A percentile compares a stretch with the other conserved stretches of the same genome.
phyloP scores from a whole-genome alignment of 2,888 invertebrate species.

The Tenthredo notha region DNA sequence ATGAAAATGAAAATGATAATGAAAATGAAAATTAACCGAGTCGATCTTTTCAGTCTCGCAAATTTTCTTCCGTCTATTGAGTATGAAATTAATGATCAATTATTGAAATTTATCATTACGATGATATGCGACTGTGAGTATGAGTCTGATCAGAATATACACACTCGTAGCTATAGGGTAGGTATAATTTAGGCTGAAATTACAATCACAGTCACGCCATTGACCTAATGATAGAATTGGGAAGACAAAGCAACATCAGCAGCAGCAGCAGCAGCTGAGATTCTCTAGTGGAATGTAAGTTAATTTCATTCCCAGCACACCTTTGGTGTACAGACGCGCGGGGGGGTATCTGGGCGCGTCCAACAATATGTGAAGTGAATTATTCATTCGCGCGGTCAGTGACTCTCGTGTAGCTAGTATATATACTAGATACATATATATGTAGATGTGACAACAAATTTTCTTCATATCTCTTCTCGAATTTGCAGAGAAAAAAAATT shows the following conservation, averaged over 20 bases:
- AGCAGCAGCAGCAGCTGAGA: background rate
- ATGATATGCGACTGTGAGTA: background rate
- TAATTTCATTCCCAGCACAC: conserved; percentile 73
- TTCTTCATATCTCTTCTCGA: background rate
- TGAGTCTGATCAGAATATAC: background rate
- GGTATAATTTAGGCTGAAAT: conserved; percentile 7
- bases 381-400: conserved; percentile 72
- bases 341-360: conserved; percentile 73
- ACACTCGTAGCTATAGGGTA: background rate
- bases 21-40: background rate
- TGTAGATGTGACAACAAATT: background rate
- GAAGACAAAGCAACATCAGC: conserved; percentile 27
- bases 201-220: conserved; percentile 17
- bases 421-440: background rate
- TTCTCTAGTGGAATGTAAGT: conserved; percentile 55
- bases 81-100: background rate
- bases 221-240: conserved; percentile 38
- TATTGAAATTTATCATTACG: background rate
- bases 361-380: conserved; percentile 74
- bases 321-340: conserved; percentile 55
- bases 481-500: background rate
- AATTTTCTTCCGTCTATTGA: background rate
- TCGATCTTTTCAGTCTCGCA: conserved; percentile 3
- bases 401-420: conserved; percentile 46
- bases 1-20: background rate